These are phyloP conservation scores for Andrena dorsata DNA, from an alignment of 2,888 invertebrate genomes.

Conservation along the genomic window DNA sequence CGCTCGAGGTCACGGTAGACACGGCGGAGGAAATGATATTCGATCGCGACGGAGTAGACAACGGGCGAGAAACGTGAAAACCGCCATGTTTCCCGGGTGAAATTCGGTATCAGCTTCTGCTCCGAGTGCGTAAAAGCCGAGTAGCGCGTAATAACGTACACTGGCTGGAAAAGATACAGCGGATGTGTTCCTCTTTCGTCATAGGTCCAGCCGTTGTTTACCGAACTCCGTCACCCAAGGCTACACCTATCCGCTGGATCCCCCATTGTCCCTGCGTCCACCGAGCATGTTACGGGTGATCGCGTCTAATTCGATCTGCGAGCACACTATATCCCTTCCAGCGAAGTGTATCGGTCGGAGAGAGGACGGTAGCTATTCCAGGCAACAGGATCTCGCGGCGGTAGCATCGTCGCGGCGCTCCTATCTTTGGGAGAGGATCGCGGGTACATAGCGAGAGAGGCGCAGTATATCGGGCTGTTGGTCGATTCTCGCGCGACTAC, in stretches of 20 bases:
- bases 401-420: constrained; percentile 23
- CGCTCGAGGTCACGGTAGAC: constrained; percentile 21
- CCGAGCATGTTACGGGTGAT: not conserved
- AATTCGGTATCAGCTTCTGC: not conserved
- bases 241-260: not conserved
- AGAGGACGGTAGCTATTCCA: constrained; percentile 42
- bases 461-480: constrained; percentile 24
- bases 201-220: constrained; percentile 12
- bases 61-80: not conserved
- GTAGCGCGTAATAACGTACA: not conserved
- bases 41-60: constrained; percentile 13
- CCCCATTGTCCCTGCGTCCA: not conserved
- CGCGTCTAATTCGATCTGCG: not conserved
- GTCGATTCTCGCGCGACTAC: constrained; percentile 51
- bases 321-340: constrained; percentile 7
- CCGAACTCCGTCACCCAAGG: not conserved
- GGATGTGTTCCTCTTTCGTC: constrained; percentile 1
- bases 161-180: not conserved
- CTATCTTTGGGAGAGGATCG: constrained; percentile 50
- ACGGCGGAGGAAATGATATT: constrained; percentile 19
- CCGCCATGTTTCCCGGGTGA: not conserved
- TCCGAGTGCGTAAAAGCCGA: not conserved
- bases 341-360: not conserved
- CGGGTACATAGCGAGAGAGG: constrained; percentile 23
- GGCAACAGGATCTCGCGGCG: constrained; percentile 53